These are phyloP conservation scores for Scytalopus superciliaris DNA, from an alignment of 2,113 vertebrate species.

Conservation along the genomic window DNA sequence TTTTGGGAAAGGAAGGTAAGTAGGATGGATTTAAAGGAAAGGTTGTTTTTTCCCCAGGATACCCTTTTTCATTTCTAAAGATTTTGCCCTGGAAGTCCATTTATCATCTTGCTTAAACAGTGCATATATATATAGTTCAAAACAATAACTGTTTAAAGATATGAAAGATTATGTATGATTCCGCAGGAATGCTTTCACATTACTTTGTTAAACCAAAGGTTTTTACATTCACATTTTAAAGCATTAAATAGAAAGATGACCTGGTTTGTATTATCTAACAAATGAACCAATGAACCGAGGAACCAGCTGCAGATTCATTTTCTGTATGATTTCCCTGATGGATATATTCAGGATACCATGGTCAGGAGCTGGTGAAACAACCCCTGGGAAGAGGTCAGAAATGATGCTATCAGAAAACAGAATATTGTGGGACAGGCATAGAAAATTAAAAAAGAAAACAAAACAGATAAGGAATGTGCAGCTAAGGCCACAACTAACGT, in stretches of 20 bases:
- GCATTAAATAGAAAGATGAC: slow-evolving; percentile 51
- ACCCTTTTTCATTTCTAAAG: neutral
- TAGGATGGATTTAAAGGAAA: neutral
- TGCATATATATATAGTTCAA: neutral
- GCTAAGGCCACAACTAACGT: neutral
- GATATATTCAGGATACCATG: slow-evolving; percentile 37
- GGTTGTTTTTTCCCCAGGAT: neutral
- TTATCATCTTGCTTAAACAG: slow-evolving; percentile 23
- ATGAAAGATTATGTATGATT: neutral
- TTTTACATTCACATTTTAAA: slow-evolving; percentile 10
- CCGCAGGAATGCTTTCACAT: neutral
- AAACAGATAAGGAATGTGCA: neutral
- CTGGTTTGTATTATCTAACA: slow-evolving; percentile 68
- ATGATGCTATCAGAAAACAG: slow-evolving; percentile 66
- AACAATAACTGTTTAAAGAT: neutral
- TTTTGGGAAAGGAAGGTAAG: neutral
- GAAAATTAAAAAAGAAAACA: slow-evolving; percentile 46
- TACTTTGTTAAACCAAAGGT: slow-evolving; percentile 55
- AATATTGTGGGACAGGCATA: slow-evolving; percentile 50
- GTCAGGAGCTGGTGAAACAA: slow-evolving; percentile 54
- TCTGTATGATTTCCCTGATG: slow-evolving; percentile 74
- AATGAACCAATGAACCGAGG: slow-evolving; percentile 63
- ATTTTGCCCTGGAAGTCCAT: slow-evolving; percentile 18
- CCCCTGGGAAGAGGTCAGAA: slow-evolving; percentile 69
- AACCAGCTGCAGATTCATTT: slow-evolving; percentile 69